Base-by-base conservation (phyloP, 1,140 invertebrate genomes). In the Drosophila fuyamai region DNA sequence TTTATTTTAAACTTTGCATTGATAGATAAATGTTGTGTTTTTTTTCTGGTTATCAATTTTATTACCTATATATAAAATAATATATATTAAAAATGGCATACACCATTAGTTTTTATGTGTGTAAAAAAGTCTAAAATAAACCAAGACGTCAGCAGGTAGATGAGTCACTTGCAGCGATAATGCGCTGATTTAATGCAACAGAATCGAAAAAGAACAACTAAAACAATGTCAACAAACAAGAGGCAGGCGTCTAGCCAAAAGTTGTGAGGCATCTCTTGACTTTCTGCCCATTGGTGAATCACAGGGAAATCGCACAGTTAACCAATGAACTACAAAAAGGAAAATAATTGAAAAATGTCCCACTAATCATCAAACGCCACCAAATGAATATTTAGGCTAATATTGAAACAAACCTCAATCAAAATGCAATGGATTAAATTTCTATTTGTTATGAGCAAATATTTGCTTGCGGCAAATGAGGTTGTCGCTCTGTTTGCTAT, bases 181-280 rank as follows among this genome's bases (percentile, higher is more conserved):
- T 32, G 44, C 36, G 47, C 55, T 47, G 56, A 65, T 63, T 78
- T 40, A 63, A 53, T 62, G 41, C 48, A 59, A 61, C 38, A 46
- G 46, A 27, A 53, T 41, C 40, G 32, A 14, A 35, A 53, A 14
- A 40, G 23, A 65, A 29, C 58, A 66, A 60, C 58, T 74, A 71
- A 58, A 85, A 88, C 79, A 86, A 83, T 80, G 66, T 88, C 83
- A 86, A 86, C 83, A 86, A 88, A 86, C 81, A 88, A 59, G 48
- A 40, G 73, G 83, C 83, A 86, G 84, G 84, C 84, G 83, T 65
- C 72, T 83, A 88, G 83, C 83, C 83, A 88, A 88, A 70, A 83
- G 76, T 68, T 83, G 65, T 86, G 83, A 82, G 75, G 83, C 82
- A 86, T 82, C 83, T 79, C 51, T 79, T 79, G 83, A 88, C 75